Evolutionary conservation across 1,140 invertebrate species (phyloP).

Genomic region (Drosophila nigromelanica): DNA sequence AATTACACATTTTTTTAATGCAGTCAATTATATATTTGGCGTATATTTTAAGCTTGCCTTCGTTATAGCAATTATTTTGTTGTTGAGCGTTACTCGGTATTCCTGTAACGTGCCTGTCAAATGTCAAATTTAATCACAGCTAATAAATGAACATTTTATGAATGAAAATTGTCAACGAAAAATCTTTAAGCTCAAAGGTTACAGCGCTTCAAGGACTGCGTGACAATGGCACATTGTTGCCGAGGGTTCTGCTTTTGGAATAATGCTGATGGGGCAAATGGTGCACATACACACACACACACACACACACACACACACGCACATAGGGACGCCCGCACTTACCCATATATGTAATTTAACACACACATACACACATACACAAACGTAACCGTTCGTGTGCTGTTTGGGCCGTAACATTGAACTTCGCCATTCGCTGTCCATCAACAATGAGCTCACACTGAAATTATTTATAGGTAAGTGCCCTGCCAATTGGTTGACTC

Average conservation of each 20-base stretch:
- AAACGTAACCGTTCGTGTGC: slow-evolving; percentile 13
- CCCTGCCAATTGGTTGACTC: slow-evolving; percentile 55
- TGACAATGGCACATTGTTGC: slow-evolving; percentile 56
- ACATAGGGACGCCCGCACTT: not conserved
- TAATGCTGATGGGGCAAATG: slow-evolving; percentile 15
- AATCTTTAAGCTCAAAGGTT: slow-evolving; percentile 28
- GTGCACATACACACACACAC: slow-evolving; percentile 3
- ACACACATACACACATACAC: not conserved
- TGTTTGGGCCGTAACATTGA: slow-evolving; percentile 51
- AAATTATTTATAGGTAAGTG: slow-evolving; percentile 63
- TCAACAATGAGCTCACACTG: slow-evolving; percentile 43
- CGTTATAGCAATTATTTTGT: slow-evolving; percentile 12
- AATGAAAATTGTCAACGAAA: slow-evolving; percentile 56
- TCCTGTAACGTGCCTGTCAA: slow-evolving; percentile 39
- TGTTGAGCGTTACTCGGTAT: slow-evolving; percentile 1
- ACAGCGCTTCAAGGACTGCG: slow-evolving; percentile 39
- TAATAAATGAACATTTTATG: slow-evolving; percentile 55
- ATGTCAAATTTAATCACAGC: slow-evolving; percentile 57
- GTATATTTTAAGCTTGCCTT: slow-evolving; percentile 2
- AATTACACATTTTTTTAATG: slow-evolving; percentile 13
- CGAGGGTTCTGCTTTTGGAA: slow-evolving; percentile 3
- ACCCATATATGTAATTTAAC: not conserved
- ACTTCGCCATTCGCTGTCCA: slow-evolving; percentile 62
- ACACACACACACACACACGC: slow-evolving; percentile 2
- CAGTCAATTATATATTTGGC: slow-evolving; percentile 21